Evolutionary conservation across 2,797 vertebrate genomes (phyloP).

Genomic region (Neomorphus geoffroyi): DNA sequence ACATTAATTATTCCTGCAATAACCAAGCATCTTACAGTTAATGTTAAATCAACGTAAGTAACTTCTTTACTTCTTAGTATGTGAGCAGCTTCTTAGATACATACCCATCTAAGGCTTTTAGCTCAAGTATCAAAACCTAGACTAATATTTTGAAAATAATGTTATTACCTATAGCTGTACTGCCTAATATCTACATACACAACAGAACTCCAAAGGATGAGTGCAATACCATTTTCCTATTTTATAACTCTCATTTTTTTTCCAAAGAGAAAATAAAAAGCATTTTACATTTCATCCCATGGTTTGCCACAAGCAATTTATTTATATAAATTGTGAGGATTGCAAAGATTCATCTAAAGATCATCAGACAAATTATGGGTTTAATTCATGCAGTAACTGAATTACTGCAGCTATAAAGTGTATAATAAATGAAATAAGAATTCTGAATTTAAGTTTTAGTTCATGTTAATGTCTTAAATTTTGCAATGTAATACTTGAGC

Average conservation of each 20-base stretch:
- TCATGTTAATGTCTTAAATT: not conserved
- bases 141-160: not conserved
- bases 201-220: not conserved
- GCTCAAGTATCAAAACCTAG: not conserved
- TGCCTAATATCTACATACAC: not conserved
- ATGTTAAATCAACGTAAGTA: not conserved
- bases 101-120: not conserved
- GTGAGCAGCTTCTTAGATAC: not conserved
- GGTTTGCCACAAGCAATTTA: not conserved
- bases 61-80: too few species aligned
- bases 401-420: not conserved
- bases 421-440: not conserved
- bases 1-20: not conserved
- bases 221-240: not conserved
- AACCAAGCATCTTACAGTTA: not conserved
- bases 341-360: not conserved
- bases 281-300: not conserved
- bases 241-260: not conserved
- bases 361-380: not conserved
- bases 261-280: not conserved
- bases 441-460: not conserved
- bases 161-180: not conserved
- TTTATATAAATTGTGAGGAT: not conserved
- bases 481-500: not conserved
- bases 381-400: not conserved